These are phyloP conservation scores for Otolemur crassicaudatus DNA, from an alignment of 2,797 vertebrate species.

Conservation along the genomic window DNA sequence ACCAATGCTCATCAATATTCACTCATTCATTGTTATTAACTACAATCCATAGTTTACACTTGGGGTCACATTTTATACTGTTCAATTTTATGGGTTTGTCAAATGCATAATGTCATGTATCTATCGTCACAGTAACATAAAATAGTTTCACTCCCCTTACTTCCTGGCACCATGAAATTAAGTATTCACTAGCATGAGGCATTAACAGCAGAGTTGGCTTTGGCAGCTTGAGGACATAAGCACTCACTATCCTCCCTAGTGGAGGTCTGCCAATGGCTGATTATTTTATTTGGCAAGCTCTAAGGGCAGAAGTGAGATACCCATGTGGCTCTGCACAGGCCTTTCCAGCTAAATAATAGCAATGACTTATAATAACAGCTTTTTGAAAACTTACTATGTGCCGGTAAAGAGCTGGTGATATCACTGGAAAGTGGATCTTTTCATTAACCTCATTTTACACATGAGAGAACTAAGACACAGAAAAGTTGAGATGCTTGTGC, in stretches of 20 bases:
- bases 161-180: not conserved
- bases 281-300: not conserved
- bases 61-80: not conserved
- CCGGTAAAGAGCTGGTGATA: not conserved
- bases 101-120: not conserved
- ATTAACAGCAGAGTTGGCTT: not conserved
- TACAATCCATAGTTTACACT: not conserved
- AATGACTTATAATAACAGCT: not conserved
- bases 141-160: not conserved
- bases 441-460: conserved; percentile 39
- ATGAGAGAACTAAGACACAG: not conserved
- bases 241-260: not conserved
- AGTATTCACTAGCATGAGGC: not conserved
- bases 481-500: not conserved
- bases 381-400: conserved; percentile 30
- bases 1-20: not conserved
- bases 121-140: not conserved
- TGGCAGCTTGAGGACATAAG: not conserved
- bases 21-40: not conserved
- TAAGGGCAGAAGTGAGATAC: not conserved
- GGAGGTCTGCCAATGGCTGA: not conserved
- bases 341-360: conserved; percentile 1
- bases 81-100: not conserved
- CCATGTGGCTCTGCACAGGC: not conserved
- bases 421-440: not conserved